Evolutionary conservation across 2,888 invertebrate genomes (phyloP), one percentile per base, ranked within the genome.

Genomic region (Halocaridina rubra): DNA sequence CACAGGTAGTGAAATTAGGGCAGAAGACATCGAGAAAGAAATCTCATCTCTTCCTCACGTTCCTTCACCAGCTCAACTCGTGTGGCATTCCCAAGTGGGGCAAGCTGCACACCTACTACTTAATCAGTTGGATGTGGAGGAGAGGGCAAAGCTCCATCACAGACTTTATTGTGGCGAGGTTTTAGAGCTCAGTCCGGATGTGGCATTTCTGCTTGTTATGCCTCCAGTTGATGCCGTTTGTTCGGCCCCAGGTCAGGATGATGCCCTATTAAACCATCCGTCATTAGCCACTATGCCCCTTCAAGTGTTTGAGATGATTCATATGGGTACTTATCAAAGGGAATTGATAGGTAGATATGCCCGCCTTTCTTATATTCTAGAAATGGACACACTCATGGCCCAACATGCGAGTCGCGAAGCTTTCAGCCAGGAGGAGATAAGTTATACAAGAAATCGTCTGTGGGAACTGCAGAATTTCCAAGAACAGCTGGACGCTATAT

Each of bases 181-280:
- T 57, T 94, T 99, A 88, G 98, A 99, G 91, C 93, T 98, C 32
- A 96, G 96, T 89, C 93, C 93, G 80, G 96, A 98, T 89, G 97
- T 99, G 64, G 96, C 97, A 79, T 95, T 99, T 89, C 93, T 99
- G 3, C 94, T 99, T 90, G 93, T 98, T 74, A 95, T 98, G 89
- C 98, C 98, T 0, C 96, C 97, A 0, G 95, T 95, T 0, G 98
- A 98, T 90, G 94, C 95, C 76, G 97, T 98, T 0, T 99, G 98
- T 90, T 96, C 96, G 0, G 96, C 96, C 0, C 91, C 91, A 53
- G 87, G 85, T 3, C 87, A 85, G 67, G 87, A 87, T 29, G 87
- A 87, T 57, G 80, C 57, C 3, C 77, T 87, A 5, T 57, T 87
- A 19, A 69, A 71, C 16, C 78, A 85, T 30, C 77, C 86, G 30